These are phyloP conservation scores for Drosophila melanosoma DNA, from an alignment of 2,888 invertebrate species.

Conservation along the genomic window DNA sequence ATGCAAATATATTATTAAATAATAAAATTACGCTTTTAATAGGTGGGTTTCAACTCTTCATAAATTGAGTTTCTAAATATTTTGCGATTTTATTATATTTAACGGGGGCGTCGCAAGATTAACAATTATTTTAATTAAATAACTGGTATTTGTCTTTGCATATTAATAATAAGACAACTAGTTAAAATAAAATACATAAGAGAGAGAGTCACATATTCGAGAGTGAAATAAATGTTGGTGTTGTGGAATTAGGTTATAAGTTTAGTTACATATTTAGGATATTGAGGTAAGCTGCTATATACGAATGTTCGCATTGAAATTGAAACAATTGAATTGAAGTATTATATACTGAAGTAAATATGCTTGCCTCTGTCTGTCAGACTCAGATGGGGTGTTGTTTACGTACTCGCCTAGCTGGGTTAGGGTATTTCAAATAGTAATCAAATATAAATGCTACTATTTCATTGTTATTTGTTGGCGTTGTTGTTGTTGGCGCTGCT, in stretches of 20 bases:
- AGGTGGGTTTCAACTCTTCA: not conserved
- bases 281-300: no score
- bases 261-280: not conserved
- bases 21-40: not conserved
- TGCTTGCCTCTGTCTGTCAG: not conserved
- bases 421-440: slow-evolving; percentile 62
- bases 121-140: not conserved
- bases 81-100: not conserved
- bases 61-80: not conserved
- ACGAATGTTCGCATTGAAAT: not conserved
- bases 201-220: not conserved
- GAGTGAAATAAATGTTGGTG: not conserved
- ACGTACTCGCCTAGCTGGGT: not conserved
- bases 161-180: not conserved
- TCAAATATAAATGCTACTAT: slow-evolving; percentile 66
- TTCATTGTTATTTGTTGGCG: slow-evolving; percentile 72
- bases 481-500: slow-evolving; percentile 48
- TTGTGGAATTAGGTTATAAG: not conserved
- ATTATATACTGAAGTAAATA: not conserved
- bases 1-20: not conserved
- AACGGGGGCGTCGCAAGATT: no score
- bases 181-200: not conserved
- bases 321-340: not conserved
- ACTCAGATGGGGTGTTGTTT: not conserved
- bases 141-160: not conserved